Evolutionary conservation across 2,888 invertebrate species (phyloP).

Genomic region (Drosophila neotestacea): DNA sequence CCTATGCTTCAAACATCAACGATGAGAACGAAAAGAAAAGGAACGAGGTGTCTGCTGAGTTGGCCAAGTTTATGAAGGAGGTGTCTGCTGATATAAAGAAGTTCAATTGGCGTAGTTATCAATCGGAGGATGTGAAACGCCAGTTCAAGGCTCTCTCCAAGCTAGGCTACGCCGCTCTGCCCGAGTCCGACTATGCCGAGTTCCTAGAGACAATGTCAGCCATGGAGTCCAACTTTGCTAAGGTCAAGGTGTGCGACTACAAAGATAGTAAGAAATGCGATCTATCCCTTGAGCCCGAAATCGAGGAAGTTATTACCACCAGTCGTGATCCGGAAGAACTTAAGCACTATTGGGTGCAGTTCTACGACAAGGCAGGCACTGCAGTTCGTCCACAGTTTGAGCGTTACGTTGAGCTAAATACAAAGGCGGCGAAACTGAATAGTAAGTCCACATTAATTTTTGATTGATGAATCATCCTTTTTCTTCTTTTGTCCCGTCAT

Average conservation of each 20-base stretch:
- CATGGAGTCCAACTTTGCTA: slow-evolving; percentile 92
- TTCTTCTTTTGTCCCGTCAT: neutral
- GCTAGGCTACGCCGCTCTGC: slow-evolving; percentile 90
- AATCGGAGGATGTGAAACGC: slow-evolving; percentile 89
- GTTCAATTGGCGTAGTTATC: slow-evolving; percentile 91
- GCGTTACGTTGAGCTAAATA: slow-evolving; percentile 89
- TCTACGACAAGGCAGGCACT: slow-evolving; percentile 91
- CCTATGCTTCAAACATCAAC: slow-evolving; percentile 91
- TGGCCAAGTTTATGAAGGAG: slow-evolving; percentile 84
- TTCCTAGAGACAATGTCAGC: slow-evolving; percentile 88
- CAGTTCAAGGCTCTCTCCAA: slow-evolving; percentile 91
- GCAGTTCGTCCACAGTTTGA: slow-evolving; percentile 88
- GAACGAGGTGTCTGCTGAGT: slow-evolving; percentile 81
- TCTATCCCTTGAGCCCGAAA: slow-evolving; percentile 90
- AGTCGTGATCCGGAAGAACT: slow-evolving; percentile 92
- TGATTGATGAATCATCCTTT: too few relatives aligned
- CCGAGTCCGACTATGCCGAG: slow-evolving; percentile 88
- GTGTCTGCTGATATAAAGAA: slow-evolving; percentile 82
- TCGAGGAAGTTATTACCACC: slow-evolving; percentile 89
- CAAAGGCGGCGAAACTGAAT: slow-evolving; percentile 90
- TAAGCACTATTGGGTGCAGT: slow-evolving; percentile 91
- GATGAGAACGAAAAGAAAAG: slow-evolving; percentile 88
- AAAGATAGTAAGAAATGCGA: slow-evolving; percentile 88
- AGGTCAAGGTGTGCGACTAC: slow-evolving; percentile 91
- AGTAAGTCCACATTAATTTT: slow-evolving; percentile 85